phyloP scores from a whole-genome alignment of 2,888 invertebrate genomes.

The Eucriotettix oculatus region DNA sequence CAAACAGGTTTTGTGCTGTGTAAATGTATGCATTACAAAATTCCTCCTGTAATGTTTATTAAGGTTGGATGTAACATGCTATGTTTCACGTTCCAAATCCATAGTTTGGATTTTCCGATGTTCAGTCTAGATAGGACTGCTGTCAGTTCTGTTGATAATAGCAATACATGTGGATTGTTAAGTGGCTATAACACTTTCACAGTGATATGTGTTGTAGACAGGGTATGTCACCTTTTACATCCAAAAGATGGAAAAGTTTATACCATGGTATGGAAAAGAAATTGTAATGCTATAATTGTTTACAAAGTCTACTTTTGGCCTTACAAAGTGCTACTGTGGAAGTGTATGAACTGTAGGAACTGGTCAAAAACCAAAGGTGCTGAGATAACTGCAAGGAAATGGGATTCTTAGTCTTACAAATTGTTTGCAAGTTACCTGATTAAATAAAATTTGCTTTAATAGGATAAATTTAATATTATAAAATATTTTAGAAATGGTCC shows the following conservation, averaged over 20 bases:
- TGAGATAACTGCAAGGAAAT: slow-evolving; percentile 5
- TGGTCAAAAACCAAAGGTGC: slow-evolving; percentile 8
- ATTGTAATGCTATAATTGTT: slow-evolving; percentile 8
- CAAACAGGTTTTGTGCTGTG: slow-evolving; percentile 8
- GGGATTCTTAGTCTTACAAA: slow-evolving; percentile 2
- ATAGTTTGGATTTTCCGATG: slow-evolving; percentile 1
- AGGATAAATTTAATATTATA: slow-evolving; percentile 1
- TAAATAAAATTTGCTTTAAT: slow-evolving; percentile 1
- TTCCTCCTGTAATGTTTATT: slow-evolving; percentile 4
- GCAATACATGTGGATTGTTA: slow-evolving; percentile 3
- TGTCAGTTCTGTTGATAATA: slow-evolving; percentile 4
- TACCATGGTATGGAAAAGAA: slow-evolving; percentile 2
- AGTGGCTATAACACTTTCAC: background rate
- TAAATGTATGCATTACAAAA: slow-evolving; percentile 8
- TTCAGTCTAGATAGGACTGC: background rate
- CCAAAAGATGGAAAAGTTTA: background rate
- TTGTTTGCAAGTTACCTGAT: slow-evolving; percentile 2
- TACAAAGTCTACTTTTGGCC: slow-evolving; percentile 9
- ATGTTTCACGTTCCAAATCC: slow-evolving; percentile 1
- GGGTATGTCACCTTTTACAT: slow-evolving; percentile 5
- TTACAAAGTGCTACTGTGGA: slow-evolving; percentile 10
- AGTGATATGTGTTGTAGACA: slow-evolving; percentile 3
- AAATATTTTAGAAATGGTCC: slow-evolving; percentile 1
- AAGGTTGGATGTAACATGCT: slow-evolving; percentile 1
- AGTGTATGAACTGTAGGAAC: slow-evolving; percentile 4